Evolutionary conservation across 2,888 invertebrate genomes (phyloP).

Genomic region (Drosophila lutescens): DNA sequence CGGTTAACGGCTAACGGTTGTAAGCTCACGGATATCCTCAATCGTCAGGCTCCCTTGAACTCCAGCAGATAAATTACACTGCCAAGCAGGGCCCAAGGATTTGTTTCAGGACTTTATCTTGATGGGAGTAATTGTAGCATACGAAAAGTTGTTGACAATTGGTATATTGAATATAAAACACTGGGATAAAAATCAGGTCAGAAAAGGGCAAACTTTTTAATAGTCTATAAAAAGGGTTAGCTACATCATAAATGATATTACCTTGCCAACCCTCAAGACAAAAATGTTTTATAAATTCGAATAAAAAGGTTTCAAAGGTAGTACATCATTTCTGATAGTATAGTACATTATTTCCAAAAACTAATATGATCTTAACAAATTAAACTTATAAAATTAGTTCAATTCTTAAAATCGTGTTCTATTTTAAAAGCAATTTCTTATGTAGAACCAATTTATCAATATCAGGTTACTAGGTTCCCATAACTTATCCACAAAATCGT

Average conservation of each 20-base stretch:
- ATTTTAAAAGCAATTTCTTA: background rate
- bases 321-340: no score
- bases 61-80: slow-evolving; percentile 63
- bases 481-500: background rate
- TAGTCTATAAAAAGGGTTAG: background rate
- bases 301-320: no score
- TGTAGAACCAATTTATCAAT: background rate
- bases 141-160: background rate
- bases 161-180: slow-evolving; percentile 3
- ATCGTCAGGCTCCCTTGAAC: slow-evolving; percentile 40
- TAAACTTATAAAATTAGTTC: background rate
- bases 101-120: background rate
- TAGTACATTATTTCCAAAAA: no score
- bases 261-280: no score
- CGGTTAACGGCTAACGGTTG: slow-evolving; percentile 70
- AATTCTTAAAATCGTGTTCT: background rate
- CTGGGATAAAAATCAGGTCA: background rate
- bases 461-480: background rate
- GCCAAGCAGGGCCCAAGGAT: background rate
- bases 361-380: no score
- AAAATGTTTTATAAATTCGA: no score
- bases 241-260: no score
- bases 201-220: background rate
- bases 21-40: slow-evolving; percentile 76
- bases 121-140: background rate